Base-by-base conservation (phyloP, 2,888 invertebrate genomes). In the Agrotis exclamationis region DNA sequence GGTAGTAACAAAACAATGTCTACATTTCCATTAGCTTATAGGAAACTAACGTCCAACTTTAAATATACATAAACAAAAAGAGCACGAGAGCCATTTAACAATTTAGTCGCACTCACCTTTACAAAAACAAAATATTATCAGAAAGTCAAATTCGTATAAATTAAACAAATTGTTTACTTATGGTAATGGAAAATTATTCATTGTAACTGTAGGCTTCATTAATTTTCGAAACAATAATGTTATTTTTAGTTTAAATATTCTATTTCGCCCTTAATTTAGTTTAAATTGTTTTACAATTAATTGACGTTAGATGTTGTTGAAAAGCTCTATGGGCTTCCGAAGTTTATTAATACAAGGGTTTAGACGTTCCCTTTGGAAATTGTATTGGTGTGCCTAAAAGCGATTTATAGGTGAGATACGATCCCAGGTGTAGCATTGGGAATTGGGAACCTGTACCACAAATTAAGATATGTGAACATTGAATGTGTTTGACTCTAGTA, bases 41-140 rank as follows among this genome's bases (percentile, higher is more conserved):
- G 24, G 6, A 60, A 74, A 64, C 22, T 48, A 45, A 45, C 18
- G 54, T 48, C n/a, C 22, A 59, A 54, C 39, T 39, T 39, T 11
- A 39, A 11, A 33, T 33, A 33, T 20, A 75, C 16, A 3, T 5
- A 51, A 18, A 45, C 24, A 24, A 60, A 68, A 53, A 58, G 20
- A 50, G n/a, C 18, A 44, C 39, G 18, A 54, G 16, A 53, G 9
- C 11, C 22, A 51, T 60, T 78, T 51, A 51, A 16, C n/a, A 57
- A 54, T 59, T 60, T 39, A 18, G 5, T 1, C 3, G 20, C 58
- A 68, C 53, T 60, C 33, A 62, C 39, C 57, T 64, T 66, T 22
- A 66, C 47, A 53, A 56, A 44, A 72, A 78, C 73, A 84, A 82
- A 72, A 82, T 68, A 57, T 81, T 62, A 68, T 62, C 65, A 74